Conservation (phyloP, 2,888 invertebrate species). For the Noctua fimbriata region DNA sequence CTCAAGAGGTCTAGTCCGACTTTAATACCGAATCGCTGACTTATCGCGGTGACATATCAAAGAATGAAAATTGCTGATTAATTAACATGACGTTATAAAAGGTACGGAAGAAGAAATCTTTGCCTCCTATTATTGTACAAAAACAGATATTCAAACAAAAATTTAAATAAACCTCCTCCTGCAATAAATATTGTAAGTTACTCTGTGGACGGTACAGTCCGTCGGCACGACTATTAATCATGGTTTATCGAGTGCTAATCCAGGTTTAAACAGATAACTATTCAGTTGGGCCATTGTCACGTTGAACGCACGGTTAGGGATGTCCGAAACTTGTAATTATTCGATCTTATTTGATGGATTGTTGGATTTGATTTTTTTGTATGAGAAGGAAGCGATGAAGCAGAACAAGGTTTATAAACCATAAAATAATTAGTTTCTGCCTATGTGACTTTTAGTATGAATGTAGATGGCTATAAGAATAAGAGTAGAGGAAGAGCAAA, state of each 20-base stretch:
- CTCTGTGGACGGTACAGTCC: constrained; percentile 81
- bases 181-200: constrained; percentile 19
- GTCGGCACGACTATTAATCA: constrained; percentile 88
- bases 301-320: constrained; percentile 74
- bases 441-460: too few relatives aligned
- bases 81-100: background rate
- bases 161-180: background rate
- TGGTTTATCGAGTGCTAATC: constrained; percentile 91
- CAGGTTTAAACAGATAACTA: constrained; percentile 91
- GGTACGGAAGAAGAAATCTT: background rate
- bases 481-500: too few relatives aligned
- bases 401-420: too few relatives aligned
- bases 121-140: background rate
- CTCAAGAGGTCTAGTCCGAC: background rate
- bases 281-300: constrained; percentile 86
- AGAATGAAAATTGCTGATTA: background rate
- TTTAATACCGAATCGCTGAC: background rate
- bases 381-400: background rate
- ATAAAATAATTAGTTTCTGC: background rate
- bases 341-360: background rate
- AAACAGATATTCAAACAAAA: background rate
- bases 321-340: constrained; percentile 59
- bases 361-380: background rate
- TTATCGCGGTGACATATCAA: background rate
- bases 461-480: too few relatives aligned